Conservation (phyloP, 2,888 invertebrate species). For the Acanthopleura granulata region DNA sequence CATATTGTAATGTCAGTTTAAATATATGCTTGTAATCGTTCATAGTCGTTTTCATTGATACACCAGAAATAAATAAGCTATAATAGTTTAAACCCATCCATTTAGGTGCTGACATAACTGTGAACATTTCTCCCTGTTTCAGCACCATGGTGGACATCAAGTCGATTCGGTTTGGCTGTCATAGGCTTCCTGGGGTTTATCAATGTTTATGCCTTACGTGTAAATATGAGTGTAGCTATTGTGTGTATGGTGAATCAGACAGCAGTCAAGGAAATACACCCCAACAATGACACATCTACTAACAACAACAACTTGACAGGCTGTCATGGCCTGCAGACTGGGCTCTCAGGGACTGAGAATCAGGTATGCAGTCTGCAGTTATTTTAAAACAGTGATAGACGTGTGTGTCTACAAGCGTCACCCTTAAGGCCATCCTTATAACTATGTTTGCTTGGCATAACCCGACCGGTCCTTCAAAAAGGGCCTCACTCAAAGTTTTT, state of each 20-base stretch:
- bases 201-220: constrained; percentile 76
- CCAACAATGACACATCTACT: neutral
- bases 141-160: constrained; percentile 53
- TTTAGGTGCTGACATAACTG: neutral
- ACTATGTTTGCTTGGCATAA: too few species aligned
- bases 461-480: too few species aligned
- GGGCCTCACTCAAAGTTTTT: too few species aligned
- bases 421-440: too few species aligned
- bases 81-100: neutral
- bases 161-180: constrained; percentile 58
- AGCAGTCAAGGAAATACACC: constrained; percentile 35
- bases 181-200: constrained; percentile 71
- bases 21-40: too few species aligned
- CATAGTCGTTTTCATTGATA: too few species aligned
- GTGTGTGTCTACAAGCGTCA: too few species aligned
- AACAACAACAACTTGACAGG: neutral
- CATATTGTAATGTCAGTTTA: too few species aligned
- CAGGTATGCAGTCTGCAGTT: neutral
- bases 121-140: constrained; percentile 19
- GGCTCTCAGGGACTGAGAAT: neutral
- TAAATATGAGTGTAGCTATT: constrained; percentile 73
- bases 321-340: neutral
- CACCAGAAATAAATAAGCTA: neutral
- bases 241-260: constrained; percentile 74
- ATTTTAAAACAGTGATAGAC: too few species aligned